phyloP scores from a whole-genome alignment of 2,113 vertebrate genomes.

The pig (Sus scrofa) region DNA sequence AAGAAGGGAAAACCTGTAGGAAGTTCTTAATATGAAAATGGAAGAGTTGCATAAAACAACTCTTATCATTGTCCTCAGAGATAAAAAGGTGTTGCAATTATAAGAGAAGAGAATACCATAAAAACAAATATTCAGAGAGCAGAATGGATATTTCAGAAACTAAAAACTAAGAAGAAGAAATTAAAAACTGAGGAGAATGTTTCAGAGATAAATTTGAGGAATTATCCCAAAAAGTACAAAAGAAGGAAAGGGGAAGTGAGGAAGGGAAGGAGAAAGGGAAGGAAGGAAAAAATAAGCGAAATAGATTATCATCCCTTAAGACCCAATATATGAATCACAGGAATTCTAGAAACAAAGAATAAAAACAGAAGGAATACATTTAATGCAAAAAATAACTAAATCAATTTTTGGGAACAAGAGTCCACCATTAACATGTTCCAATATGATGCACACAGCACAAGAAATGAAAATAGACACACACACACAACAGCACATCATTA shows the following conservation, averaged over 20 bases:
- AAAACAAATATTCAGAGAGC: constrained; percentile 9
- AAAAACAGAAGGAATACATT: not conserved
- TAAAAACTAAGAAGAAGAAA: not conserved
- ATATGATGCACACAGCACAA: accelerated
- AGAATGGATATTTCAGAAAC: not conserved
- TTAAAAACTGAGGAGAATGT: not conserved
- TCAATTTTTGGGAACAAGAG: not conserved
- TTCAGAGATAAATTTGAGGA: not conserved
- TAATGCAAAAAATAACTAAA: not conserved
- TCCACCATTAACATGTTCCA: accelerated
- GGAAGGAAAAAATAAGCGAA: not conserved
- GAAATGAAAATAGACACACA: not conserved
- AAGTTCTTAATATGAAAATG: not conserved
- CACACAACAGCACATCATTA: not conserved
- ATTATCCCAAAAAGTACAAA: not conserved
- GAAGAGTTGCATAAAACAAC: not conserved
- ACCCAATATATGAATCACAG: not conserved
- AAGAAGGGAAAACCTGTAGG: not conserved
- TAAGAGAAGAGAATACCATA: not conserved
- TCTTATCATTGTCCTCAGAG: not conserved
- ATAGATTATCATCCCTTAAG: not conserved
- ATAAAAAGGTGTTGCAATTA: not conserved
- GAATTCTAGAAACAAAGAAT: not conserved
- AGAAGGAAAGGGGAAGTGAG: not conserved
- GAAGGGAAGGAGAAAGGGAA: not conserved